Percentiles rank a stretch among this genome's conserved stretches.
phyloP scores from a whole-genome alignment of 2,888 invertebrate species.

The Podabrus alpinus region DNA sequence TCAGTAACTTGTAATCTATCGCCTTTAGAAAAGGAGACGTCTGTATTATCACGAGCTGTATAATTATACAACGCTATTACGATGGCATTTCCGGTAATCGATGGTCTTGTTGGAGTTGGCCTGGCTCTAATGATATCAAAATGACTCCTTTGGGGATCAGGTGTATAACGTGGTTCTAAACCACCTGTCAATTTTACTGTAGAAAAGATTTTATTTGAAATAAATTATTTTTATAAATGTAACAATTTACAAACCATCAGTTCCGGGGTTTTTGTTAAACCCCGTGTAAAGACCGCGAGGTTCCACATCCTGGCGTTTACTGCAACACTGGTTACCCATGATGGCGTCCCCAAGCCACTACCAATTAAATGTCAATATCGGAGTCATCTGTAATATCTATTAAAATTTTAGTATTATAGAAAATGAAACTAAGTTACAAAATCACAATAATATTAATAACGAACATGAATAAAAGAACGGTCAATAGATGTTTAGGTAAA shows the following conservation, averaged over 20 bases:
- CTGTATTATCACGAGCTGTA: constrained; percentile 92
- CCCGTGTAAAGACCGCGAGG: constrained; percentile 37
- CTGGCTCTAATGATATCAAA: constrained; percentile 79
- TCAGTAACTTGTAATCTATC: constrained; percentile 95
- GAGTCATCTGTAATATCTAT: constrained; percentile 36
- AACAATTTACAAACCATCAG: constrained; percentile 35
- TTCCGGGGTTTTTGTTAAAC: constrained; percentile 34
- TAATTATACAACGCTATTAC: constrained; percentile 95
- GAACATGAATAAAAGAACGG: background rate
- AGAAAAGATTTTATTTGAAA: constrained; percentile 23
- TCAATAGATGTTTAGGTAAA: background rate
- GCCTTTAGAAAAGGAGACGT: constrained; percentile 94
- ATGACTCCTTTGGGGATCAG: constrained; percentile 74
- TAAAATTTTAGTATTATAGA: constrained; percentile 10
- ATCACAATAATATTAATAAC: background rate
- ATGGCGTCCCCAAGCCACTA: constrained; percentile 45
- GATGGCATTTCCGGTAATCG: constrained; percentile 60
- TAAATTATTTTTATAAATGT: background rate
- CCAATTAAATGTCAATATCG: constrained; percentile 28
- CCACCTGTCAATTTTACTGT: constrained; percentile 50
- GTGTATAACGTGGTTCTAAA: constrained; percentile 68
- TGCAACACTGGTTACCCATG: constrained; percentile 89
- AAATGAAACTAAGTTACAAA: background rate
- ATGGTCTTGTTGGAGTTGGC: constrained; percentile 59
- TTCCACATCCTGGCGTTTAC: constrained; percentile 67